Base-by-base conservation (phyloP, 2,113 vertebrate genomes). In the Tychaedon coryphoeus region DNA sequence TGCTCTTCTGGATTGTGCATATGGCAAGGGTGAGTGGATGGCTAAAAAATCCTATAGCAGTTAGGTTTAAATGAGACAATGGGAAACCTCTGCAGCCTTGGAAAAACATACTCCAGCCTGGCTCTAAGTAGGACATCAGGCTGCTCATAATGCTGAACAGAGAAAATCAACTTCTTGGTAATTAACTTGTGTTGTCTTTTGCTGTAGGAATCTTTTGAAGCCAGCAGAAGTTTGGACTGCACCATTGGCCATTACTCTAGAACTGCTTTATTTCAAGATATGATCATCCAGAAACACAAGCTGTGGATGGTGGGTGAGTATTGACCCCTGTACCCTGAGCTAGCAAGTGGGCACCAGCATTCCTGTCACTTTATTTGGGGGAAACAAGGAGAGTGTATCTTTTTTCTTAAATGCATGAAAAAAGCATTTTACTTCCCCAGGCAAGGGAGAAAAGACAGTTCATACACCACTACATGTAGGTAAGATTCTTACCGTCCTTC, bases 221-320 rank as follows among this genome's bases (percentile, higher is more conserved):
- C 10, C 69, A 60, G 54, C 34, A 38, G 1, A 75, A 47, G 20
- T 56, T 72, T 4, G 15, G 34, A 47, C 60, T 1, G 1, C 0
- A 0, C 34, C 8, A 34, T 34, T 47, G 43, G 38, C 12, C 23
- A 19, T 65, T 75, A 34, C 25, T 73, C 13, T n/a, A 42, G 57
- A 62, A 45, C 47, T 31, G 31, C n/a, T 86, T 38, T 70, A 2
- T 25, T 67, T 24, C 43, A 19, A 38, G 47, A 60, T 6, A 18
- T 4, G 14, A 61, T 51, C 0, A 8, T 31, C 43, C 29, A 36
- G 61, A 56, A 81, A 26, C 1, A 1, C 45, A 62, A 53, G 31
- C 64, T 69, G 16, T 48, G 42, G 16, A 8, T 33, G 14, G 24
- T 38, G 20, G 40, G 57, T 19, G 43, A 76, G 72, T 83, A 45